Base-by-base conservation (phyloP, 2,113 vertebrate species). In the Oxygymnocypris stewartii region DNA sequence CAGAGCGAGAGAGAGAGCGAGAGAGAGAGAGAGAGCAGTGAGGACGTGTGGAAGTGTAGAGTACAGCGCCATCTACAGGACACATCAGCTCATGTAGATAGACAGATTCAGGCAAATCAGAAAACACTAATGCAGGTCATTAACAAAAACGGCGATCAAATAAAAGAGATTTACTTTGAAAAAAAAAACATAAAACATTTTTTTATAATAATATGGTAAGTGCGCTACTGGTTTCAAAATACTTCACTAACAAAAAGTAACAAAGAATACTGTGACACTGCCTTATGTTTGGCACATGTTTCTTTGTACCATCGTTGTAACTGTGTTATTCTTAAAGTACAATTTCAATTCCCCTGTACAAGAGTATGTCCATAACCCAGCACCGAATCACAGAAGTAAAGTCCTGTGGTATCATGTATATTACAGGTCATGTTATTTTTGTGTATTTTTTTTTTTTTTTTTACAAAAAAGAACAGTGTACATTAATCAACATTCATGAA, bases 51-150 rank as follows among this genome's bases (percentile, higher is more conserved):
- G 94, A 97, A 96, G 91, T 51, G 96, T 92, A 97, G 97, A 96
- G 94, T 94, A 93, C 88, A 97, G 97, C 96, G 91, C 97, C 98
- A 97, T 95, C 98, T 99, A 97, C 97, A 97, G 98, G 97, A 94
- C 65, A 82, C 69, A 63, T 59, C 5, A 23, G 31, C 49, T 63
- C 31, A 67, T 78, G 51, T 77, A 28, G 23, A 9, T 18, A 69
- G 13, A 69, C 7, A 71, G 49, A 54, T 2, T 61, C 9, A 28
- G 54, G 49, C 47, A n/a, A 14, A 40, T 23, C 35, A 40, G 8
- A 73, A 40, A 71, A 71, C 67, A 18, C 28, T 20, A 54, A 1
- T 42, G 40, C 6, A 42, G 40, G 20, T 20, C 16, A 10, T 11
- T 20, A 4, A 4, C 35, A 11, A 71, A 20, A 40, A 71, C 31